Base-by-base conservation (phyloP, 2,888 invertebrate species). In the Allolobophora icterica region DNA sequence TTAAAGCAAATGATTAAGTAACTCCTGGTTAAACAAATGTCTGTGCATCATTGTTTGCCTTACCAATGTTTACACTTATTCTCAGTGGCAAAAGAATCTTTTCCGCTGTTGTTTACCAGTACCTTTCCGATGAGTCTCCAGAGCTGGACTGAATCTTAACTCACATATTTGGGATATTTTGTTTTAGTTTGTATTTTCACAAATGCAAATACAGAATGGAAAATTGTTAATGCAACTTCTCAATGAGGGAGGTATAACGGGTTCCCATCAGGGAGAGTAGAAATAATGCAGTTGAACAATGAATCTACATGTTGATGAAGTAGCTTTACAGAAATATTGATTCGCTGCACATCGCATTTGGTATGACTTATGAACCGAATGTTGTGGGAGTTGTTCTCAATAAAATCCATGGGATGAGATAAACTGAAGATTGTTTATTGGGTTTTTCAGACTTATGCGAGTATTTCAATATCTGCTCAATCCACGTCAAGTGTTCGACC, bases 401-500 rank as follows among this genome's bases (percentile, higher is more conserved):
- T n/a, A n/a, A 71, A 71, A 13, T 71, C n/a, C 30, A n/a, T 71
- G 8, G n/a, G 5, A n/a, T 71, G n/a, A 71, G 71, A 71, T 71
- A 4, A n/a, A 13, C n/a, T n/a, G 52, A 71, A 17, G 17, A 17
- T 52, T 24, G 52, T 24, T 71, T n/a, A n/a, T 1, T n/a, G 30
- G 19, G 17, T 87, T 38, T 87, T 33, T 30, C n/a, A 87, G 87
- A 38, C 87, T 87, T 34, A 87, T 87, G 87, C 34, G 87, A 35
- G 87, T 87, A 19, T 87, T 87, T 87, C 87, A 98, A 95, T 98
- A 99, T 95, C 96, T 99, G 91, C 96, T 99, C 92, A 99, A 99
- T 96, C 99, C 99, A 30, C 98, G 98, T 92, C 99, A 99, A 96
- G 99, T 99, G 92, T 99, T 99, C 95, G 99, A 99, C 96, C 97